Conservation (phyloP, 2,888 invertebrate genomes). For the Drosophila pseudotakahashii region DNA sequence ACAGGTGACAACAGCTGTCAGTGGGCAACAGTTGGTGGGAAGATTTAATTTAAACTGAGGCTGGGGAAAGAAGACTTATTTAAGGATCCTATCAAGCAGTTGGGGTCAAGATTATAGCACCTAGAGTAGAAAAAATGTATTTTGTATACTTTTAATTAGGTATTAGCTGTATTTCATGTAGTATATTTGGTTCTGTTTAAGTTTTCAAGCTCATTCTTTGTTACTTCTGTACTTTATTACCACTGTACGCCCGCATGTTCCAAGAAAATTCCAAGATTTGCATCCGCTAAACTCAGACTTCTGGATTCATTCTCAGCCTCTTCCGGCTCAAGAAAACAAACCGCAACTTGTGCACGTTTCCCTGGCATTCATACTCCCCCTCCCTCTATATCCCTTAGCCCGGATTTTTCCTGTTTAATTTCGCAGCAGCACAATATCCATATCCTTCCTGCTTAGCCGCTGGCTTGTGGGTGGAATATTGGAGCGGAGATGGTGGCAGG, state of each 20-base stretch:
- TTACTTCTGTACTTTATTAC: background rate
- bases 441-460: conserved; percentile 62
- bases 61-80: background rate
- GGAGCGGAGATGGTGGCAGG: background rate
- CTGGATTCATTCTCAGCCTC: conserved; percentile 20
- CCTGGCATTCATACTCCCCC: conserved; percentile 20
- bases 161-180: background rate
- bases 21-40: conserved; percentile 51
- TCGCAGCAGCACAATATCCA: conserved; percentile 62
- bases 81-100: background rate
- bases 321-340: conserved; percentile 60
- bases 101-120: background rate
- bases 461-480: conserved; percentile 27
- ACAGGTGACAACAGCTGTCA: conserved; percentile 76
- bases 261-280: conserved; percentile 28
- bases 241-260: conserved; percentile 27
- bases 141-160: background rate
- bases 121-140: background rate
- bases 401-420: conserved; percentile 57
- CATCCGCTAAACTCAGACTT: conserved; percentile 42
- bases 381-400: background rate
- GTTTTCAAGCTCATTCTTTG: background rate
- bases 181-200: background rate
- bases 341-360: conserved; percentile 82
- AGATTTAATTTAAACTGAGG: conserved; percentile 4